phyloP scores from a whole-genome alignment of 2,888 invertebrate species.

The Theretra japonica region DNA sequence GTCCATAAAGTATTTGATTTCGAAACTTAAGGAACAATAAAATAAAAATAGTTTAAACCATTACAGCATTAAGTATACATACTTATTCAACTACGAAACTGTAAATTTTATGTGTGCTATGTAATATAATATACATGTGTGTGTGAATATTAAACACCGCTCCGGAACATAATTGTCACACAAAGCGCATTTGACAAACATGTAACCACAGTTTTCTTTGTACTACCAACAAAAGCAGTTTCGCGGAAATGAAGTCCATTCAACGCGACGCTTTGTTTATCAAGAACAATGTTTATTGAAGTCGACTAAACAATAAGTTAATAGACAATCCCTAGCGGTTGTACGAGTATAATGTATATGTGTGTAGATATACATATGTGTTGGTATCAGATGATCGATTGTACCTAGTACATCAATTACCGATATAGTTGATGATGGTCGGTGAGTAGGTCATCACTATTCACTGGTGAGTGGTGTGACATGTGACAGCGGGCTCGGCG shows the following conservation, averaged over 20 bases:
- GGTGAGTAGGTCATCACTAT: constrained; percentile 4
- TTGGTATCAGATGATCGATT: neutral
- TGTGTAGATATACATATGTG: neutral
- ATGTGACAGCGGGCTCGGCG: constrained; percentile 57
- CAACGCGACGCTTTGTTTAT: constrained; percentile 38
- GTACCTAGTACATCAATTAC: constrained; percentile 7
- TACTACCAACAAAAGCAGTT: neutral
- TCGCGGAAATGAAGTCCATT: constrained; percentile 15
- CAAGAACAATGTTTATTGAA: constrained; percentile 32
- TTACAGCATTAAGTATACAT: too few species aligned
- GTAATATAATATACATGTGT: too few species aligned
- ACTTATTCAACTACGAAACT: too few species aligned
- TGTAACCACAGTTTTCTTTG: constrained; percentile 38
- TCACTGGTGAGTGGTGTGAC: constrained; percentile 45
- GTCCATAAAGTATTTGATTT: too few species aligned
- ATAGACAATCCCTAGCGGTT: constrained; percentile 28
- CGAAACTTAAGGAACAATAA: too few species aligned
- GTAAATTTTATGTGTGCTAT: too few species aligned
- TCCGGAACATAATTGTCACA: neutral
- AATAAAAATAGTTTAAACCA: too few species aligned
- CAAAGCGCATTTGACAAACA: constrained; percentile 15
- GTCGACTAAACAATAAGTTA: neutral
- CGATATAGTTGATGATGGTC: neutral
- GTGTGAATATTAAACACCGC: neutral
- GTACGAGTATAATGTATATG: neutral